Evolutionary conservation across 2,797 vertebrate genomes (phyloP), one percentile per base, ranked within the genome.

Genomic region (Myotis myotis): DNA sequence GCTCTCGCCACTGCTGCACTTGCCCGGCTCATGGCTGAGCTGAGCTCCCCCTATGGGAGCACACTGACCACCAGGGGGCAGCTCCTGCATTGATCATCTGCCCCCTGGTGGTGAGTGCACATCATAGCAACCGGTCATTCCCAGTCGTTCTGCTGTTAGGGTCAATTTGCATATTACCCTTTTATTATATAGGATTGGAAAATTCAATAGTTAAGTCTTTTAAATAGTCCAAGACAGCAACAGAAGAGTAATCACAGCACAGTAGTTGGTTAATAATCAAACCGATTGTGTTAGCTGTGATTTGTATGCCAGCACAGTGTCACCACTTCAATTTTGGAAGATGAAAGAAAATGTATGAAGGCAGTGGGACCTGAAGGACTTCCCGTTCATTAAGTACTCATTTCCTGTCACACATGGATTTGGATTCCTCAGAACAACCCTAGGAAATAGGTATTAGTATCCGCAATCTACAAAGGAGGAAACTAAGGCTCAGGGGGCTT

Each of bases 181-280:
- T 57, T 23, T 57, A 57, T 57, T 57, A 11, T 23, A 57, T 57
- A 57, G 55, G 55, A 57, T 57, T 57, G 23, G 78, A 85, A 90
- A 96, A 41, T 85, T 91, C 66, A 89, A 83, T 71, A 75, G n/a
- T 87, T 92, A 47, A 13, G 41, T 38, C 7, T 71, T 75, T 91
- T 78, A 68, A 81, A 49, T 57, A 83, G 62, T 78, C 33, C 13
- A 87, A 83, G 71, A 60, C 13, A 64, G 28, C 76, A 88, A 41
- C 25, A 74, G 53, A 80, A 76, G 25, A 70, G 13, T 90, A 87
- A 92, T 62, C 53, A 41, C 75, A 78, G 64, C 64, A 53, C 51
- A 28, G 2, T 19, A 11, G 16, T 44, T 84, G 12, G 36, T 44
- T 91, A 81, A 91, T 81, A 72, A n/a, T 84, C 47, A 91, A 86